Conservation (phyloP, 92 coral and sea anemone species). For the Siderastrea radians region DNA sequence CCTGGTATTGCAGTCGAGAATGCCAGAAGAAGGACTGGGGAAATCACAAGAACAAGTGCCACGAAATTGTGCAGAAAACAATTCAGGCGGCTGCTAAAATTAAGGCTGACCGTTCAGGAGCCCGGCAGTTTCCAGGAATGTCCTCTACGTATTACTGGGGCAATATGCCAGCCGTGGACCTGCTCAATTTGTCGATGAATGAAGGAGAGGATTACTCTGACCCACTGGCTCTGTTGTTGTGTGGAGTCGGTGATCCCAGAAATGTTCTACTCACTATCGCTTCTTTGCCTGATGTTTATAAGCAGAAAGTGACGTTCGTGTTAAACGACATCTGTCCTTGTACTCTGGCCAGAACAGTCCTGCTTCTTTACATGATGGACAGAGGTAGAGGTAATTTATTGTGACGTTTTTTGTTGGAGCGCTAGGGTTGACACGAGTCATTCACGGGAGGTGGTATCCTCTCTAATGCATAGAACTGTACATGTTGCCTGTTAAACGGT, state of each 20-base stretch:
- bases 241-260: slow-evolving; percentile 90
- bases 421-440: too few relatives aligned
- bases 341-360: slow-evolving; percentile 82
- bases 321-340: slow-evolving; percentile 79
- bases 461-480: background rate
- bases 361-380: slow-evolving; percentile 76
- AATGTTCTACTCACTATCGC: slow-evolving; percentile 74
- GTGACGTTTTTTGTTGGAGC: too few relatives aligned
- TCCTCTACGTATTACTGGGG: slow-evolving; percentile 77
- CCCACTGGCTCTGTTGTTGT: slow-evolving; percentile 65
- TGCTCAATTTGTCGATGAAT: slow-evolving; percentile 79
- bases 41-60: slow-evolving; percentile 66
- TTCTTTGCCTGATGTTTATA: slow-evolving; percentile 65
- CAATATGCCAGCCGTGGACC: slow-evolving; percentile 80
- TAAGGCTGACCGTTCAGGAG: slow-evolving; percentile 1
- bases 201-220: slow-evolving; percentile 72
- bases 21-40: slow-evolving; percentile 66
- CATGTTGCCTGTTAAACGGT: too few relatives aligned
- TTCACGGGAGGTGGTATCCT: too few relatives aligned
- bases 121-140: background rate
- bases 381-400: slow-evolving; percentile 50
- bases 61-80: slow-evolving; percentile 29
- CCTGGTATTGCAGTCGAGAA: slow-evolving; percentile 68
- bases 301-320: slow-evolving; percentile 66
- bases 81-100: slow-evolving; percentile 8